phyloP scores from a whole-genome alignment of 2,797 vertebrate genomes.

The Oreochromis mossambicus region DNA sequence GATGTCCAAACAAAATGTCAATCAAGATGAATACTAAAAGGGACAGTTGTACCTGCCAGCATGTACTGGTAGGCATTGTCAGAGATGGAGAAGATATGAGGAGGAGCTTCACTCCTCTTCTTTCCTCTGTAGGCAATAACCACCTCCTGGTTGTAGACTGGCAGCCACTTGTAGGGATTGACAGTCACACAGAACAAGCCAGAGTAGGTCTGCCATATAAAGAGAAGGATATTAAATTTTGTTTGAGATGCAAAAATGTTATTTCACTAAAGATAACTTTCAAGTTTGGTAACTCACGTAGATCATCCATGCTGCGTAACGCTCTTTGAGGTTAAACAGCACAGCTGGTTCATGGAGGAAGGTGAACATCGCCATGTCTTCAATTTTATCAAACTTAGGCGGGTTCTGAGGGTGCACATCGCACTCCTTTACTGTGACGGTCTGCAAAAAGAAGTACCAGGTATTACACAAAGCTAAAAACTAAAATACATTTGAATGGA shows the following conservation, averaged over 20 bases:
- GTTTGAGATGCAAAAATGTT: neutral
- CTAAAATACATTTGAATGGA: neutral
- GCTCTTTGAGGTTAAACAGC: constrained; percentile 86
- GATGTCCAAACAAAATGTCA: fast-evolving
- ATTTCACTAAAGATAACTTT: neutral
- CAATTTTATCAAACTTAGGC: constrained; percentile 88
- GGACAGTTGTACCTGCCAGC: constrained; percentile 59
- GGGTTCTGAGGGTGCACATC: constrained; percentile 70
- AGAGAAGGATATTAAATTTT: neutral
- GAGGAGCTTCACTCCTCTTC: constrained; percentile 87
- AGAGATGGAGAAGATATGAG: constrained; percentile 88
- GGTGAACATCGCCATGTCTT: constrained; percentile 86
- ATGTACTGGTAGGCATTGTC: constrained; percentile 74
- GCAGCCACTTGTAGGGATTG: constrained; percentile 88
- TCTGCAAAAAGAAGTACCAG: constrained; percentile 53
- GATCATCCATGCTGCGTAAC: constrained; percentile 85
- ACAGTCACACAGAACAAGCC: constrained; percentile 80
- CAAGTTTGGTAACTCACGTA: constrained; percentile 65
- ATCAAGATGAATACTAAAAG: neutral
- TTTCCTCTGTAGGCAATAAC: constrained; percentile 86
- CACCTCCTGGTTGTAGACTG: constrained; percentile 84
- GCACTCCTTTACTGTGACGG: constrained; percentile 78
- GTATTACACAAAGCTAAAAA: neutral
- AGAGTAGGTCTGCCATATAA: constrained; percentile 79
- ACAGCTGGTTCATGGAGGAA: constrained; percentile 85